Conservation (phyloP, 2,113 vertebrate genomes). For the Ceyx melanurus region DNA sequence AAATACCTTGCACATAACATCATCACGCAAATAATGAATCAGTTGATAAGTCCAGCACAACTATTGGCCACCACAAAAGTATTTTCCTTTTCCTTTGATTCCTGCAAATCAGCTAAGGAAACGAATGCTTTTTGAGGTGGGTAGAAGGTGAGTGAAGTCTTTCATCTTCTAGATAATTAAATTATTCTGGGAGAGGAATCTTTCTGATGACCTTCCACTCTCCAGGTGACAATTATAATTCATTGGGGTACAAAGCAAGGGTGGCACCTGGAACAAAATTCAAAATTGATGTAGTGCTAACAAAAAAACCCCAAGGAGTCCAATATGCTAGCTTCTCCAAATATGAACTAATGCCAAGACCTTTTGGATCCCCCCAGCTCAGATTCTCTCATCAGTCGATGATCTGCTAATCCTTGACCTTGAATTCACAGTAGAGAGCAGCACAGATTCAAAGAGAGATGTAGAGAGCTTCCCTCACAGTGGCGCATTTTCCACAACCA, state of each 20-base stretch:
- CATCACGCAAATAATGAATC: background rate
- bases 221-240: background rate
- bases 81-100: background rate
- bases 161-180: background rate
- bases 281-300: background rate
- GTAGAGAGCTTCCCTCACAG: background rate
- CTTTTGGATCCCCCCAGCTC: background rate
- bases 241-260: background rate
- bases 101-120: background rate
- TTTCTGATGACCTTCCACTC: background rate
- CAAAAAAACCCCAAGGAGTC: background rate
- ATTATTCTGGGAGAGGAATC: background rate
- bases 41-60: background rate
- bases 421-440: background rate
- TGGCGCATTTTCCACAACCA: background rate
- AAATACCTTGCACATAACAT: background rate
- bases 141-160: background rate
- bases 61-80: background rate
- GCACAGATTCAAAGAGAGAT: background rate
- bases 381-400: fast-evolving
- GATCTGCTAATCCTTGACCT: background rate
- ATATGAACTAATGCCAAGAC: background rate
- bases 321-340: background rate
- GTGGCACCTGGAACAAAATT: background rate
- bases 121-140: background rate